phyloP scores from a whole-genome alignment of 1,140 invertebrate genomes.

The Dufourea novaeangliae region DNA sequence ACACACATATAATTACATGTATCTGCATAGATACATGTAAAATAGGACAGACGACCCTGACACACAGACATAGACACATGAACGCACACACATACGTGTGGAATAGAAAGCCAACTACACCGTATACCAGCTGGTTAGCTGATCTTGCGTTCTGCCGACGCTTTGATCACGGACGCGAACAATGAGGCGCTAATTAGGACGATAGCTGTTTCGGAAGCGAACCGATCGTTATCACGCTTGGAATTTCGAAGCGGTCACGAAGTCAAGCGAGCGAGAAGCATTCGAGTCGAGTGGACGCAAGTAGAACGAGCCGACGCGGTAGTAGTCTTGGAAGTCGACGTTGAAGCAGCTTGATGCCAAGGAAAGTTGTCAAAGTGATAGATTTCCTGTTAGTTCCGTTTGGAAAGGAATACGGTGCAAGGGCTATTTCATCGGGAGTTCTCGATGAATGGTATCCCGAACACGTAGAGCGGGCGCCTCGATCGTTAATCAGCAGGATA shows the following conservation, averaged over 20 bases:
- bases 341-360: no score
- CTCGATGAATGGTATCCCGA: neutral
- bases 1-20: no score
- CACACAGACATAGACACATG: no score
- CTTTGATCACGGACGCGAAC: slow-evolving; percentile 52
- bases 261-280: neutral
- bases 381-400: no score
- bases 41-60: slow-evolving; percentile 39
- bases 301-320: neutral
- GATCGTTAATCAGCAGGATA: slow-evolving; percentile 13
- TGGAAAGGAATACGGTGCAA: no score
- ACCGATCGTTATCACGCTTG: slow-evolving; percentile 26
- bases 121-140: neutral
- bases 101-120: neutral
- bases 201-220: slow-evolving; percentile 34
- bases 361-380: no score
- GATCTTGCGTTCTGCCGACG: slow-evolving; percentile 8
- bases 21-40: no score
- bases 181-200: slow-evolving; percentile 48
- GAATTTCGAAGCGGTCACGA: slow-evolving; percentile 19
- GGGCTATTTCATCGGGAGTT: neutral
- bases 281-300: neutral
- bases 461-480: neutral
- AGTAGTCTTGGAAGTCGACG: no score
- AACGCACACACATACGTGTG: neutral